Conservation (phyloP, 2,797 vertebrate genomes). For the Coregonus ussuriensis region DNA sequence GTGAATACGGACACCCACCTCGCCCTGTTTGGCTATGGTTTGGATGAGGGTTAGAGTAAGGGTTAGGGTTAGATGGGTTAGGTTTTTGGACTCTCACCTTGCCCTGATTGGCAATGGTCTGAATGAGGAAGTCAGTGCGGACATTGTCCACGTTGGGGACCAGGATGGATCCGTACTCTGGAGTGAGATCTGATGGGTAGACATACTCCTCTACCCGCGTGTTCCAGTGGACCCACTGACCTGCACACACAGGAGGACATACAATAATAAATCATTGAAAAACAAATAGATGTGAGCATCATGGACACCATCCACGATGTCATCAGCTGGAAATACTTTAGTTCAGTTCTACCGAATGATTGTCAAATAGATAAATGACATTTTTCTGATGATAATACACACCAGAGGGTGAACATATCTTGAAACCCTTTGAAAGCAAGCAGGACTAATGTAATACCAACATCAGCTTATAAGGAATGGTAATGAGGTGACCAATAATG, state of each 20-base stretch:
- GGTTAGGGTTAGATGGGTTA: no score
- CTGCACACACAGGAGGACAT: conserved; percentile 59
- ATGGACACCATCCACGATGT: no score
- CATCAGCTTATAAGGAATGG: no score
- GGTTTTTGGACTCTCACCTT: conserved; percentile 78
- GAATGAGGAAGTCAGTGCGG: conserved; percentile 90
- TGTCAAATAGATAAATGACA: no score
- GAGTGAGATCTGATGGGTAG: conserved; percentile 79
- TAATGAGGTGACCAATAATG: no score
- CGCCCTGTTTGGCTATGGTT: neutral
- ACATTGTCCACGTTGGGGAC: conserved; percentile 96
- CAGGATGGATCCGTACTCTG: conserved; percentile 90
- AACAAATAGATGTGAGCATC: no score
- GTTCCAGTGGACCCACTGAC: conserved; percentile 92
- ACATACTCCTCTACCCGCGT: conserved; percentile 82
- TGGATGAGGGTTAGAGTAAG: neutral
- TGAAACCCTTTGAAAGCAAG: no score
- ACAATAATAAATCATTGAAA: neutral
- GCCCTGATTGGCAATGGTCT: conserved; percentile 90
- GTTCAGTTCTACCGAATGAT: no score
- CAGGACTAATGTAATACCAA: no score
- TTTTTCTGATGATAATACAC: no score
- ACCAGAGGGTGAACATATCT: no score
- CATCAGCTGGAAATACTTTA: no score
- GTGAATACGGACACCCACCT: neutral